Evolutionary conservation across 2,888 invertebrate species (phyloP), one percentile per base, ranked within the genome.

Genomic region (Megamerina dolium): DNA sequence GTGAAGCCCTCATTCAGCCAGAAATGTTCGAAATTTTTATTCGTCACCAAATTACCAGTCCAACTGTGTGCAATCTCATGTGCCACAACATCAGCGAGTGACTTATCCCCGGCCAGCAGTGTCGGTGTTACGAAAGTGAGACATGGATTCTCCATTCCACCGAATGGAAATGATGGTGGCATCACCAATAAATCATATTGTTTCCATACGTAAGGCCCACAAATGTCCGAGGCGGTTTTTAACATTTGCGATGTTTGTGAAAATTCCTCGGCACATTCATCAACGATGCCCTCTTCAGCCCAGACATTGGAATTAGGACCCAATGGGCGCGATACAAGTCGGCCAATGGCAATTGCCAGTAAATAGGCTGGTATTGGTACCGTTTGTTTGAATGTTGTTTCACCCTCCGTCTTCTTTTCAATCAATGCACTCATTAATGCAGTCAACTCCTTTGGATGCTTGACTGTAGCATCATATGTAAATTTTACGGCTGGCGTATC

Each of bases 81-180:
- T 3, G 92, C 91, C 51, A 96, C 83, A 1, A 95, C 93, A 68
- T 84, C 81, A 0, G 88, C 91, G 55, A 91, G 75, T 12, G 93
- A 93, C 48, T 86, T 79, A 68, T 96, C 95, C 3, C 95, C 95
- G 1, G 94, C 91, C 74, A 96, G 72, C 37, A 94, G 63, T 0
- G 95, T 94, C 4, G 95, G 95, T 0, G 95, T 94, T 3, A 94
- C 85, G 72, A 96, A 96, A 0, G 94, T 95, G 36, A 96, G 72
- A 65, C 94, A 94, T 0, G 95, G 95, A 75, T 96, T 95, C 72
- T 96, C 95, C 95, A 96, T 96, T 16, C 95, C 95, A 1, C 95
- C 95, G 65, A 82, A 94, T 0, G 95, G 92, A 75, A 95, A 96
- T 3, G 68, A 68, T 1, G 94, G 91, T 0, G 95, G 95, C 61